Conservation (phyloP, 2,888 invertebrate genomes). For the Byasa hedistus region DNA sequence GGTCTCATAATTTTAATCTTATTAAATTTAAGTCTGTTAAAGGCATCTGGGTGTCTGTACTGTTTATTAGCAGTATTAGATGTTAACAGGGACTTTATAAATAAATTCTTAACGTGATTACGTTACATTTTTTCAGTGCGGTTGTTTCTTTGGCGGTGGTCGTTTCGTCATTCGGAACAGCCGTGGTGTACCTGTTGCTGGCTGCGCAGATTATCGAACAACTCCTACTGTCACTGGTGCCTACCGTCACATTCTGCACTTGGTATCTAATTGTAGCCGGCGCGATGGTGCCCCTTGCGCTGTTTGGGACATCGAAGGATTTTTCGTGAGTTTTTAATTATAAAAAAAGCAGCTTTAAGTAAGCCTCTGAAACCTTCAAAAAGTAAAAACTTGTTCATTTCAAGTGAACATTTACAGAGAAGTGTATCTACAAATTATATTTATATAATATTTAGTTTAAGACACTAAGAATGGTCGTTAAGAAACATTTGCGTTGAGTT, state of each 20-base stretch:
- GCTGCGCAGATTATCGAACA: conserved; percentile 83
- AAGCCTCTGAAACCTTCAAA: not conserved
- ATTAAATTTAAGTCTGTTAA: too few relatives aligned
- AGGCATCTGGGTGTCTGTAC: too few relatives aligned
- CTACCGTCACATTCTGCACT: conserved; percentile 78
- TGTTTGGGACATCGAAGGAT: conserved; percentile 85
- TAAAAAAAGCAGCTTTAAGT: not conserved
- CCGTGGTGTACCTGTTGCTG: conserved; percentile 83
- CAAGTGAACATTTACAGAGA: too few relatives aligned
- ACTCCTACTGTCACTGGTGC: conserved; percentile 70
- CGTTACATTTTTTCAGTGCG: conserved; percentile 48
- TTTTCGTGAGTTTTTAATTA: conserved; percentile 79
- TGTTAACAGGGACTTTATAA: not conserved
- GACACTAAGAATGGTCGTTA: not conserved
- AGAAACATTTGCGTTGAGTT: not conserved
- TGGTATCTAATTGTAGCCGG: conserved; percentile 83
- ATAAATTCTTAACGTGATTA: not conserved
- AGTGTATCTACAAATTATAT: too few relatives aligned
- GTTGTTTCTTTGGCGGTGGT: conserved; percentile 82
- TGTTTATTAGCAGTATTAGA: too few relatives aligned
- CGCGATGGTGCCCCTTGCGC: conserved; percentile 81
- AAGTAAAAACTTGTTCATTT: too few relatives aligned
- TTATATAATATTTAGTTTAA: too few relatives aligned
- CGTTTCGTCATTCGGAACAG: conserved; percentile 83
- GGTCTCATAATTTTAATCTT: too few relatives aligned